phyloP scores from a whole-genome alignment of 2,888 invertebrate species.

The Rhagonycha lutea region DNA sequence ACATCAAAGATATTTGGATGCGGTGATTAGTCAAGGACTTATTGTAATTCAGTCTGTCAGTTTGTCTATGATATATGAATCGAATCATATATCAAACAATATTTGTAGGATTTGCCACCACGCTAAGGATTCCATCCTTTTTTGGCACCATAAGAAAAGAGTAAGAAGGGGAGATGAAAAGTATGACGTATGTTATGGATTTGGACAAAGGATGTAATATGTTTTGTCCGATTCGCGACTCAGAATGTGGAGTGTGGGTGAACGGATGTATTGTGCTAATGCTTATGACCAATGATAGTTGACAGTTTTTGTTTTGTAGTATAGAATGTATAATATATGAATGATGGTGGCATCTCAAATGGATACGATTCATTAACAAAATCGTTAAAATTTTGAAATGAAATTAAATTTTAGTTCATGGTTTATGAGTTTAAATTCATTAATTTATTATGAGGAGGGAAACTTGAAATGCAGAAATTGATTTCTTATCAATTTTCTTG shows the following conservation, averaged over 20 bases:
- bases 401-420: not conserved
- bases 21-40: constrained; percentile 52
- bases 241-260: constrained; percentile 30
- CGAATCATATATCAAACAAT: constrained; percentile 52
- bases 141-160: constrained; percentile 2
- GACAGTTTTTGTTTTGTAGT: constrained; percentile 26
- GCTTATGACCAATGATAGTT: constrained; percentile 30
- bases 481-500: constrained; percentile 7
- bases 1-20: constrained; percentile 45
- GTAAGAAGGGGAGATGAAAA: not conserved
- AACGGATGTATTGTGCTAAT: constrained; percentile 29
- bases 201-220: constrained; percentile 26
- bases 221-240: constrained; percentile 33
- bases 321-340: constrained; percentile 26
- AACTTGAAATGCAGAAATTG: not conserved
- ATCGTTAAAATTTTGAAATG: constrained; percentile 5
- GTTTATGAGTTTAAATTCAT: not conserved
- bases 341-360: constrained; percentile 18
- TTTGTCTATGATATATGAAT: constrained; percentile 51
- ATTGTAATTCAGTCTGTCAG: constrained; percentile 49
- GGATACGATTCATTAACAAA: constrained; percentile 21
- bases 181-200: constrained; percentile 14
- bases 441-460: not conserved
- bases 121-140: constrained; percentile 9
- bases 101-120: constrained; percentile 32